Conservation (phyloP, 2,797 vertebrate genomes). For the Prunella strophiata region DNA sequence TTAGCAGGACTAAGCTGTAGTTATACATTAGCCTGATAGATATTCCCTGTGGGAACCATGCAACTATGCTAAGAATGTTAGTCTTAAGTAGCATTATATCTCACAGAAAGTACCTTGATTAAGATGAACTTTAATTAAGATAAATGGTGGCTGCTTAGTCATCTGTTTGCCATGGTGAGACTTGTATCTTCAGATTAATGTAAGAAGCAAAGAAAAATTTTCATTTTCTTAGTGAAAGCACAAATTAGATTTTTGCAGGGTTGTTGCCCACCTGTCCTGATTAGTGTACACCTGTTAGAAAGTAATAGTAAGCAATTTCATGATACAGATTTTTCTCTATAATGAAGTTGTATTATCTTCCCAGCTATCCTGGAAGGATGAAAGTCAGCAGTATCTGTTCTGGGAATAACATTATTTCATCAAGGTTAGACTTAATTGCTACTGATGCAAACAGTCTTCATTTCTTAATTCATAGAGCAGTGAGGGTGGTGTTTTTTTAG, state of each 20-base stretch:
- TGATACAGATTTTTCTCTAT: background rate
- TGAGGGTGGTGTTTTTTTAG: background rate
- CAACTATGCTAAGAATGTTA: background rate
- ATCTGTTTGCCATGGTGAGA: slow-evolving; percentile 45
- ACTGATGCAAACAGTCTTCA: background rate
- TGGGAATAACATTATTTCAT: background rate
- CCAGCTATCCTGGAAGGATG: background rate
- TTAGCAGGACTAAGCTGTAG: background rate
- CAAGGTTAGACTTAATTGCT: slow-evolving; percentile 42
- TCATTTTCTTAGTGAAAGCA: slow-evolving; percentile 64
- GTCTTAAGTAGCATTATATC: slow-evolving; percentile 50
- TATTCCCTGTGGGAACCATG: slow-evolving; percentile 1
- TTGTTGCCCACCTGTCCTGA: slow-evolving; percentile 50
- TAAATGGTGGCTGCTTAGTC: slow-evolving; percentile 69
- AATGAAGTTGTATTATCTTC: background rate
- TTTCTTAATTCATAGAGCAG: background rate
- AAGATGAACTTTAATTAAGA: slow-evolving; percentile 77
- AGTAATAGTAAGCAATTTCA: background rate
- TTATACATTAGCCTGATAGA: background rate
- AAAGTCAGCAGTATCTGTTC: slow-evolving; percentile 46
- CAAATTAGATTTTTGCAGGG: slow-evolving; percentile 56
- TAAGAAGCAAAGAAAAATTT: slow-evolving; percentile 64
- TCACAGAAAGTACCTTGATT: slow-evolving; percentile 70
- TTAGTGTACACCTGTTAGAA: slow-evolving; percentile 2
- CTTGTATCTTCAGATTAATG: slow-evolving; percentile 42